Evolutionary conservation across 2,888 invertebrate species (phyloP).

Genomic region (Mythimna ferrago): DNA sequence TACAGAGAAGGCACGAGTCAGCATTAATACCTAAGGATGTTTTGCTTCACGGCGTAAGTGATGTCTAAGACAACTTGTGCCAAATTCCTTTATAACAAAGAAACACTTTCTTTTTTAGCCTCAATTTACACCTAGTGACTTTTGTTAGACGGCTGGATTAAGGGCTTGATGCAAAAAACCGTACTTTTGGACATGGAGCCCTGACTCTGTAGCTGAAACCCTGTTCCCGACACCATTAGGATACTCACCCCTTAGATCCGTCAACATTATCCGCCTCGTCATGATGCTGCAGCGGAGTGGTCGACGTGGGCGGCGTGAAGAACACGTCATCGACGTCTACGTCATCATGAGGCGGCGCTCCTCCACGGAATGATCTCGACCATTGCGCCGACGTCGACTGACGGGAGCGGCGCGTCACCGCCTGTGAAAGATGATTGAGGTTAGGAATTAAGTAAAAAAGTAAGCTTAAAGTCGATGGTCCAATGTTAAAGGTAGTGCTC

Average conservation of each 20-base stretch:
- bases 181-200: too few species aligned
- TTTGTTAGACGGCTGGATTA: too few species aligned
- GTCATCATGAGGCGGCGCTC: constrained; percentile 83
- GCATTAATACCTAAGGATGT: too few species aligned
- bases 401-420: constrained; percentile 91
- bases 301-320: constrained; percentile 80
- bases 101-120: too few species aligned
- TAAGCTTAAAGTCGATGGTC: not conserved
- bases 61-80: too few species aligned
- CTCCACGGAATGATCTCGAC: constrained; percentile 94
- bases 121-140: too few species aligned
- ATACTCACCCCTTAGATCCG: constrained; percentile 84
- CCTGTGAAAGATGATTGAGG: constrained; percentile 68
- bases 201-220: too few species aligned
- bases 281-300: constrained; percentile 87
- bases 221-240: too few species aligned
- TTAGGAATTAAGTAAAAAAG: constrained; percentile 1
- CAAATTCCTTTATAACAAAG: too few species aligned
- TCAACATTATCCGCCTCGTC: constrained; percentile 85
- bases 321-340: constrained; percentile 85
- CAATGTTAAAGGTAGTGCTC: not conserved
- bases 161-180: too few species aligned
- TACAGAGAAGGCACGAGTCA: too few species aligned
- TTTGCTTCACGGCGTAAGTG: too few species aligned
- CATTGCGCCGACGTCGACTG: constrained; percentile 91